These are phyloP conservation scores for Panthera leo DNA, from an alignment of 2,113 vertebrate species.

Conservation along the genomic window DNA sequence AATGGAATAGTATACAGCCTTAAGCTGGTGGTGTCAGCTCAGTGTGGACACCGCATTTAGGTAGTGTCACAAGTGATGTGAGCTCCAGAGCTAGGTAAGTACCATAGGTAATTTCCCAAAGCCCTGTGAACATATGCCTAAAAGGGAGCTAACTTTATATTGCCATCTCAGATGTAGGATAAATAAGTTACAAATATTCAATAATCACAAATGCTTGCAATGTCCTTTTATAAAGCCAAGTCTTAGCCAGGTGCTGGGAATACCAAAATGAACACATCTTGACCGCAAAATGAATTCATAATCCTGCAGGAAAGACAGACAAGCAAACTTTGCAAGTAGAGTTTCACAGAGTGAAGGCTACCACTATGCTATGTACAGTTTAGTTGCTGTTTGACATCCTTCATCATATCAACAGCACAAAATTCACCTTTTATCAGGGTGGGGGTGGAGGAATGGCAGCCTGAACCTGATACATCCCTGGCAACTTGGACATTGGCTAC, in stretches of 20 bases:
- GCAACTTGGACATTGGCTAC: not conserved
- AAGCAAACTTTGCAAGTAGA: not conserved
- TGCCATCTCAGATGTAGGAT: not conserved
- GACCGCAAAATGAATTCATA: not conserved
- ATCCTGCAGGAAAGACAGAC: not conserved
- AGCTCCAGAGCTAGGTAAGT: not conserved
- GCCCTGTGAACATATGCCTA: not conserved
- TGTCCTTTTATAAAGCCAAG: not conserved
- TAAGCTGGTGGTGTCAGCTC: not conserved
- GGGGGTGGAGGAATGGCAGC: fast-evolving
- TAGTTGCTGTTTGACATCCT: not conserved
- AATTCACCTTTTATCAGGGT: not conserved
- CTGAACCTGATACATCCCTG: not conserved
- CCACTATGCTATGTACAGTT: fast-evolving
- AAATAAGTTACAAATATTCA: not conserved
- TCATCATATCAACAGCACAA: not conserved
- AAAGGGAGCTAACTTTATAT: not conserved
- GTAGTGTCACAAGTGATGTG: not conserved
- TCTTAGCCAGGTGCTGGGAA: not conserved
- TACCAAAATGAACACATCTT: not conserved
- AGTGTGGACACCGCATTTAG: too few species aligned
- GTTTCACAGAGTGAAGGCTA: not conserved
- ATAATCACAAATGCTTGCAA: not conserved
- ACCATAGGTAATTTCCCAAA: not conserved
- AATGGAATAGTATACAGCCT: fast-evolving